Evolutionary conservation across 2,113 vertebrate genomes (phyloP).

Genomic region (Ciconia stormi): DNA sequence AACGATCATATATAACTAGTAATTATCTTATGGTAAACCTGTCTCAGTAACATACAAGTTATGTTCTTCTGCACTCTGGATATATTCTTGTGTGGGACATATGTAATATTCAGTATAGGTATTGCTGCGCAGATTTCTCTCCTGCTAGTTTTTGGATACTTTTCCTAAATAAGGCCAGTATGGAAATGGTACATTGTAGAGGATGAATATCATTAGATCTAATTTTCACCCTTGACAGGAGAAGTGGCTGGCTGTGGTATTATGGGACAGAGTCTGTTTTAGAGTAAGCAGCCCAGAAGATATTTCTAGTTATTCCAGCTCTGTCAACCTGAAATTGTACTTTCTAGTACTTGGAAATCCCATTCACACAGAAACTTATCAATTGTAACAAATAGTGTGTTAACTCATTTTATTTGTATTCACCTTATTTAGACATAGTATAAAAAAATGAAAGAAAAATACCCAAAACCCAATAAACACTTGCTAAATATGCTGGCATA

Average conservation of each 20-base stretch:
- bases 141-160: neutral
- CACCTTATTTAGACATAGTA: neutral
- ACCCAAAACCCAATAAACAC: neutral
- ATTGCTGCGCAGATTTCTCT: neutral
- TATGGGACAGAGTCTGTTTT: neutral
- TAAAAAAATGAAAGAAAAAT: neutral
- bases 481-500: neutral
- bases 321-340: neutral
- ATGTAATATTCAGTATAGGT: neutral
- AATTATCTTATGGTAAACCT: neutral
- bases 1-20: neutral
- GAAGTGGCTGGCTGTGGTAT: neutral
- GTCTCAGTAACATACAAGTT: neutral
- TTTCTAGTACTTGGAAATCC: neutral
- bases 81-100: neutral
- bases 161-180: neutral
- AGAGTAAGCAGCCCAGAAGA: neutral
- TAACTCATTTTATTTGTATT: neutral
- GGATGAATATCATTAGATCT: neutral
- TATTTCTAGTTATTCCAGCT: neutral
- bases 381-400: neutral
- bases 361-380: neutral
- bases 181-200: neutral
- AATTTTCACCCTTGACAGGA: neutral
- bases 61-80: neutral